phyloP scores from a whole-genome alignment of 2,797 vertebrate genomes.

The Rhinogobio ventralis region DNA sequence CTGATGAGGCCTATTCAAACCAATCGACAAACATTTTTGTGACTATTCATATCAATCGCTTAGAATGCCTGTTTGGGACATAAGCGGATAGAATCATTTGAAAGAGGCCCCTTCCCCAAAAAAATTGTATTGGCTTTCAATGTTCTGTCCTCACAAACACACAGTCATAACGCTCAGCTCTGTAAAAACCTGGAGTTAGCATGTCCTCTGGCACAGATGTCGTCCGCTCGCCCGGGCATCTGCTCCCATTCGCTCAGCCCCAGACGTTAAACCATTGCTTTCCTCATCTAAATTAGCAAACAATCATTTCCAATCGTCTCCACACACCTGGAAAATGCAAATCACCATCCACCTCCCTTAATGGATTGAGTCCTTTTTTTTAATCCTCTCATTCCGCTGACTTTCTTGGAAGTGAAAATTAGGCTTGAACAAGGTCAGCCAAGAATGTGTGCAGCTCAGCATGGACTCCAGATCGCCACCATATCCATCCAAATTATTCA shows the following conservation, averaged over 20 bases:
- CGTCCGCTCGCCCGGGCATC: background rate
- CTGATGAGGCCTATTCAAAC: background rate
- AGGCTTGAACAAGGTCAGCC: slow-evolving; percentile 8
- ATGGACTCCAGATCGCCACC: background rate
- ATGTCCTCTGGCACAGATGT: slow-evolving; percentile 5
- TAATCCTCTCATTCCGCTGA: background rate
- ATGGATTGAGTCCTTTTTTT: slow-evolving; percentile 11
- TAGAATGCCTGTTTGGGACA: background rate
- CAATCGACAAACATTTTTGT: background rate
- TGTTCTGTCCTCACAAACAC: slow-evolving; percentile 13
- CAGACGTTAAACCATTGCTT: slow-evolving; percentile 19
- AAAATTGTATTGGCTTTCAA: background rate
- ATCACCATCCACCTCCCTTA: background rate
- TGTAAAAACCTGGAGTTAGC: background rate
- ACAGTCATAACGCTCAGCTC: background rate
- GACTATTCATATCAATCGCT: background rate
- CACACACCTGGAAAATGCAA: slow-evolving; percentile 21
- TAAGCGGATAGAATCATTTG: background rate
- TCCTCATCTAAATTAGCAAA: slow-evolving; percentile 30
- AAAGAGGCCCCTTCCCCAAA: too few relatives aligned
- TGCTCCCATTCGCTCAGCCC: slow-evolving; percentile 29
- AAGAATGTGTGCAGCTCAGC: background rate
- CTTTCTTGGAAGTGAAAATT: slow-evolving; percentile 24
- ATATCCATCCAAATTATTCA: slow-evolving; percentile 1
- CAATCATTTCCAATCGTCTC: slow-evolving; percentile 4